Evolutionary conservation across 2,888 invertebrate genomes (phyloP).

Genomic region (Gasteruption jaculator): DNA sequence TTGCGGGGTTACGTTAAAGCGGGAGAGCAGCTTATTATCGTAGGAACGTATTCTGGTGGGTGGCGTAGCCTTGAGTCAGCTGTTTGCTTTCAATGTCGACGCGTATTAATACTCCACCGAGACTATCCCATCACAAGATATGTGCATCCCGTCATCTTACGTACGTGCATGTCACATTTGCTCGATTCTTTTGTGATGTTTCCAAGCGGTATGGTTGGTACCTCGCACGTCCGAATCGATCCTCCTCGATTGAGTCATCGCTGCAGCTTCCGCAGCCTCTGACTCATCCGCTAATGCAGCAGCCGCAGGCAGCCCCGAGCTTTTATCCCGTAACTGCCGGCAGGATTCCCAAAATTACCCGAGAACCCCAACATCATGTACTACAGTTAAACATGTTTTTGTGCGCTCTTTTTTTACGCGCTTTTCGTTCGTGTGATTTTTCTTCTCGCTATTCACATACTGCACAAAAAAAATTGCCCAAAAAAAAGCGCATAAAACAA

Average conservation of each 20-base stretch:
- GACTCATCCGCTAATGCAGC: constrained; percentile 11
- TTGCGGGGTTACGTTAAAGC: constrained; percentile 7
- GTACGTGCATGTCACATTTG: too few relatives aligned
- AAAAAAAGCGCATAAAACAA: too few relatives aligned
- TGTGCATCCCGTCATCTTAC: constrained; percentile 14
- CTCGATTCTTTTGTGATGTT: too few relatives aligned
- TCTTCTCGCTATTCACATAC: too few relatives aligned
- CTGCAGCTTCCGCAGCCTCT: background rate
- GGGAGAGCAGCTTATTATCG: constrained; percentile 19
- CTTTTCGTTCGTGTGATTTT: too few relatives aligned
- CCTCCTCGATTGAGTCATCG: constrained; percentile 16
- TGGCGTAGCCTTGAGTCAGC: constrained; percentile 39
- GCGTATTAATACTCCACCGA: constrained; percentile 30
- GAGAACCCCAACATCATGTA: too few relatives aligned
- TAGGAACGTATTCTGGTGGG: constrained; percentile 24
- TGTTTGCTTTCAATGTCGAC: constrained; percentile 40
- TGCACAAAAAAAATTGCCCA: too few relatives aligned
- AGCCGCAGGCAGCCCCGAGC: too few relatives aligned
- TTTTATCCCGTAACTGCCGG: too few relatives aligned
- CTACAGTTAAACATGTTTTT: too few relatives aligned
- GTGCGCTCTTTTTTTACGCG: too few relatives aligned
- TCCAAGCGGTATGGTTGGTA: constrained; percentile 7
- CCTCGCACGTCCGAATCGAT: constrained; percentile 16
- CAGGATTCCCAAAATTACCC: too few relatives aligned
- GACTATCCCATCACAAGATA: constrained; percentile 14